Evolutionary conservation across 2,888 invertebrate genomes (phyloP), one percentile per base, ranked within the genome.

Genomic region (Morpho achilles): DNA sequence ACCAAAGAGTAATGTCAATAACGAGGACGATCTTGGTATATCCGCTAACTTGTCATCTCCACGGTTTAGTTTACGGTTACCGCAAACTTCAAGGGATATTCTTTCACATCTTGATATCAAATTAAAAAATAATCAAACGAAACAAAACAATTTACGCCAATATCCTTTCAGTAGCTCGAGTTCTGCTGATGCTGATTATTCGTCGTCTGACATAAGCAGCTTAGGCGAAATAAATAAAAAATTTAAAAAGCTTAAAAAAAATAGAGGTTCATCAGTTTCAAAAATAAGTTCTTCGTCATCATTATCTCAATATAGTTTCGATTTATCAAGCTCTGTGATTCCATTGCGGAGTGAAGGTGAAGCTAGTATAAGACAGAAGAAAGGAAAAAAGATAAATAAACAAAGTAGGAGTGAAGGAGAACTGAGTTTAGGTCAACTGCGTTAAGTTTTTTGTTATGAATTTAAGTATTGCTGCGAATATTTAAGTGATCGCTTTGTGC

Each of bases 181-280:
- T 70, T 87, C 88, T 0, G 62, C 75, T 22, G 87, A 87, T 49
- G 83, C 75, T n/a, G 83, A 83, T 50, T 77, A 77, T 61, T 80
- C 80, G 4, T 87, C 87, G 1, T 85, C 89, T 44, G 89, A 88
- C 62, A 71, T 89, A n/a, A 87, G 87, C 65, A 90, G 90, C 67
- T 75, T 88, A 65, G 90, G 90, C 22, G 87, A 90, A 74, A 71
- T 89, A 2, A 84, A 73, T 60, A 66, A 72, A 16, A 75, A 70
- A 59, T 64, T 80, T n/a, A 82, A 75, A 63, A 77, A 67, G 54
- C 58, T 76, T 9, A 69, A 63, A 8, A 79, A 74, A 60, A 72
- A 60, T 58, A 75, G 70, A 65, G 65, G 77, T 9, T 61, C 71
- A 3, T 70, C 79, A 8, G 65, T 79, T 60, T 82, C 84, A 1